A percentile compares a stretch with the other conserved stretches of the same genome.
Evolutionary conservation across 2,113 vertebrate species (phyloP).

Genomic region (Camarhynchus parvulus): DNA sequence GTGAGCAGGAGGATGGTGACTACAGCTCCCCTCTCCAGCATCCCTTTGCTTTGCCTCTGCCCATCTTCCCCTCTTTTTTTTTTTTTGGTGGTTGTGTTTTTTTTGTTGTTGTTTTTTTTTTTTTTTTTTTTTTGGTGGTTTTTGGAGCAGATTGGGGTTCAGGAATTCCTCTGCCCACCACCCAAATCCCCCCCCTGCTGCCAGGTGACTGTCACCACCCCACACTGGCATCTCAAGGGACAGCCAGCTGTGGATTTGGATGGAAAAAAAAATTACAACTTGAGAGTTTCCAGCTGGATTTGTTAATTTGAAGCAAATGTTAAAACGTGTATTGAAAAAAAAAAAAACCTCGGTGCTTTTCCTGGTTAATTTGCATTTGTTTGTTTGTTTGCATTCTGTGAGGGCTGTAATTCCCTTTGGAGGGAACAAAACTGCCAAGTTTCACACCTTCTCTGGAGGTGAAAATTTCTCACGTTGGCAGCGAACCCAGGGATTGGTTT

Average conservation of each 20-base stretch:
- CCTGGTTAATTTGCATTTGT: constrained; percentile 50
- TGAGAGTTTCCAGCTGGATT: constrained; percentile 38
- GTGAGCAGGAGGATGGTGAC: neutral
- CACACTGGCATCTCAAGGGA: neutral
- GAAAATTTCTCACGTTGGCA: constrained; percentile 65
- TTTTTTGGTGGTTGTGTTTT: neutral
- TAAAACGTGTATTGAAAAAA: neutral
- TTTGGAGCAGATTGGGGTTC: neutral
- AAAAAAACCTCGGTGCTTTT: neutral
- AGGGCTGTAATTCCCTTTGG: constrained; percentile 43
- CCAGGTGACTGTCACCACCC: neutral
- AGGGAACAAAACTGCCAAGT: constrained; percentile 50
- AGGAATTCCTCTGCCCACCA: neutral
- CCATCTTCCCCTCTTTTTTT: neutral
- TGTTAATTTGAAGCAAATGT: constrained; percentile 51
- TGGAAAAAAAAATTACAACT: neutral
- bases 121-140: neutral
- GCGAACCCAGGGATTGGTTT: constrained; percentile 20
- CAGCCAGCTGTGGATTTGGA: neutral
- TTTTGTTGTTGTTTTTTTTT: neutral
- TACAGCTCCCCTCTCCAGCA: neutral
- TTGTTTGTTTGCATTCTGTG: constrained; percentile 61
- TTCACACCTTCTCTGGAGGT: constrained; percentile 70
- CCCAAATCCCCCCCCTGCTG: neutral
- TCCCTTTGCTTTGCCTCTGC: neutral